Evolutionary conservation across 2,113 vertebrate genomes (phyloP), one percentile per base, ranked within the genome.

Genomic region (Passer montanus): DNA sequence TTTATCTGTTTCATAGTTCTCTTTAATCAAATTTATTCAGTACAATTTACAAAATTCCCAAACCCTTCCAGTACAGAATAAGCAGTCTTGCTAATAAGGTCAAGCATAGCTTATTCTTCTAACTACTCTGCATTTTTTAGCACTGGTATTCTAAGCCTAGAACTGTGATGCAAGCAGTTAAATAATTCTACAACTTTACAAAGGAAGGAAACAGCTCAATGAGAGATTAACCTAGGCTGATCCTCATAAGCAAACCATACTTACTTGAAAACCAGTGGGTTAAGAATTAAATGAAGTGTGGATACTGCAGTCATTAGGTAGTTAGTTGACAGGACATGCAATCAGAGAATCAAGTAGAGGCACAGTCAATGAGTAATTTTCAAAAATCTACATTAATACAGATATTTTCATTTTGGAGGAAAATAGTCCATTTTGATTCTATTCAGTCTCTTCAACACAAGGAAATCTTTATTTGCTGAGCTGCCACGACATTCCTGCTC

Each of bases 51-150:
- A 70, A 63, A 90, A 85, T 46, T 27, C 43, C 63, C 63, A 76
- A 90, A 94, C 67, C 72, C 53, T 83, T 35, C 15, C 64, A 78
- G 4, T 31, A 81, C 11, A 84, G 64, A 84, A 55, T 7, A n/a
- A 78, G 24, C 3, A 8, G 53, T 69, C 70, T 75, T 87, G 74
- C 62, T 89, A 94, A 87, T 72, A 94, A 94, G 56, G 64, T 78
- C 69, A 91, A 87, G 41, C 49, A 76, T 7, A 94, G 80, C 81
- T 94, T 92, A 67, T 84, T 81, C n/a, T 77, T 83, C 68, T 75
- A 74, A 91, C 13, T 28, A 26, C 56, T 78, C 89, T 78, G 59
- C 47, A 15, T 81, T 84, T 90, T 90, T 78, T 50, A 59, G 64
- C 23, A 35, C 35, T 92, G 58, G 43, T 63, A 58, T 87, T 94